Conservation (phyloP, 2,113 vertebrate genomes). For the Ramphastos sulfuratus region DNA sequence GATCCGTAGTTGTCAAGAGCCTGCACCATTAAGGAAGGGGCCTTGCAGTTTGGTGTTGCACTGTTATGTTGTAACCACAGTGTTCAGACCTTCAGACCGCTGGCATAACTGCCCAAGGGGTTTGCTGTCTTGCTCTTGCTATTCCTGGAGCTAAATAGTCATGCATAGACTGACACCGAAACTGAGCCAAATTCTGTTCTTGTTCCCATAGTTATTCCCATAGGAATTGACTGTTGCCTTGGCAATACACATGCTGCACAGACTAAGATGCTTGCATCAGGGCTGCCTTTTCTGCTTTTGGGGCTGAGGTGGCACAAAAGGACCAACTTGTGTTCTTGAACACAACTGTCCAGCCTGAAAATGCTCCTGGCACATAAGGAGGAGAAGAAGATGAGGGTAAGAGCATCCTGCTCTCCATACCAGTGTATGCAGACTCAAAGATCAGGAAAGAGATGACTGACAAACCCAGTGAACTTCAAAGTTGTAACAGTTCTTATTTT, state of each 20-base stretch:
- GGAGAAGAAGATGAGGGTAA: neutral
- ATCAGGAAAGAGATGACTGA: neutral
- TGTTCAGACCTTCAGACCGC: neutral
- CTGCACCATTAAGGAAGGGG: rapidly evolving
- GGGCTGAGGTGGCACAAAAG: neutral
- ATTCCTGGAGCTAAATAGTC: neutral
- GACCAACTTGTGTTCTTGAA: neutral
- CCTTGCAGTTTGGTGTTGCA: neutral
- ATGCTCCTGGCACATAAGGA: neutral
- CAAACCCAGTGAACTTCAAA: neutral
- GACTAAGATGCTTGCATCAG: neutral
- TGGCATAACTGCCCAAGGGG: neutral
- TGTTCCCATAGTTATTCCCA: neutral
- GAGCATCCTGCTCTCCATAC: neutral
- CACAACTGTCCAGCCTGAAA: neutral
- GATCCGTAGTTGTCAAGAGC: neutral
- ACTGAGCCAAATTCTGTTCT: neutral
- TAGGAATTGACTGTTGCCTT: neutral
- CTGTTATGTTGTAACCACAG: neutral
- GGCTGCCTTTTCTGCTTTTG: neutral
- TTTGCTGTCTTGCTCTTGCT: neutral
- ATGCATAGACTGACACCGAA: neutral
- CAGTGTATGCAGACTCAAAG: neutral
- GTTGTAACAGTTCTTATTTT: neutral
- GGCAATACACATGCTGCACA: neutral